phyloP scores from a whole-genome alignment of 2,888 invertebrate species.

The Cryptus viduatorius region DNA sequence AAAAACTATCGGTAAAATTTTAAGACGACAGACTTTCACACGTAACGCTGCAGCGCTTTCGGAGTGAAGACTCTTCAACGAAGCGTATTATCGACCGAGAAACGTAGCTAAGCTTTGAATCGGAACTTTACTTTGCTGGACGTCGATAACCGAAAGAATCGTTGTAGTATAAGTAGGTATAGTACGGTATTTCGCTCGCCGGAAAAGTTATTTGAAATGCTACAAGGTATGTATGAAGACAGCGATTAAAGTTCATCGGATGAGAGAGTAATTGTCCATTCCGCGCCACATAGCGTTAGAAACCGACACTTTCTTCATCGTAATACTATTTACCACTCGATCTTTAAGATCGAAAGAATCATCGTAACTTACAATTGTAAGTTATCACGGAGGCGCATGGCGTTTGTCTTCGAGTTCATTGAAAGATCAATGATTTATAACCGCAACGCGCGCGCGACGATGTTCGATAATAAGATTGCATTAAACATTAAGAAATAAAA shows the following conservation, averaged over 20 bases:
- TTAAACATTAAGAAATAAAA: not conserved
- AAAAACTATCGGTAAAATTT: not conserved
- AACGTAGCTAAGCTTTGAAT: not conserved
- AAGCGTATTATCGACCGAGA: not conserved
- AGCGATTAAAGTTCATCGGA: not conserved
- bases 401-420: not conserved
- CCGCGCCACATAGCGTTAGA: constrained; percentile 44
- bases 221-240: not conserved
- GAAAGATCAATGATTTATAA: constrained; percentile 5
- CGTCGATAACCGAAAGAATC: constrained; percentile 12
- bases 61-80: not conserved
- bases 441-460: constrained; percentile 12
- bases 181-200: not conserved
- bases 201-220: not conserved
- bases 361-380: not conserved
- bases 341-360: not conserved
- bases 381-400: not conserved
- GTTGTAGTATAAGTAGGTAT: constrained; percentile 7
- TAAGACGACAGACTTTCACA: not conserved
- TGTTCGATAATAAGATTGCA: constrained; percentile 25
- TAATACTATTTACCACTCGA: not conserved
- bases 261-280: not conserved
- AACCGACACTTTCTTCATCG: not conserved
- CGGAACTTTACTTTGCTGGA: not conserved
- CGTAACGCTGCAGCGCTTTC: not conserved